Evolutionary conservation across 2,888 invertebrate species (phyloP), one percentile per base, ranked within the genome.

Genomic region (Brenthis daphne): DNA sequence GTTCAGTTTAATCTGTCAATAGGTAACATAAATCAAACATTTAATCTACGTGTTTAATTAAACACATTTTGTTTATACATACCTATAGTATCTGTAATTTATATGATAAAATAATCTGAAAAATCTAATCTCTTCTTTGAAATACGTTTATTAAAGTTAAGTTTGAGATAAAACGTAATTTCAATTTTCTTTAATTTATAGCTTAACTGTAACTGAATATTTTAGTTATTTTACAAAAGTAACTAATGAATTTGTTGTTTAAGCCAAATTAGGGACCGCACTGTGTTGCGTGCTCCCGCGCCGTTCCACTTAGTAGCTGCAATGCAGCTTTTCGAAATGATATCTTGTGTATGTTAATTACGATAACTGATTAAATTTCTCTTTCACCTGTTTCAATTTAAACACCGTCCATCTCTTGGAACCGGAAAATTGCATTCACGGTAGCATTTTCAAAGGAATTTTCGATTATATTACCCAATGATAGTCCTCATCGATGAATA

Each of bases 291-390:
- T 81, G 81, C 67, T 65, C 68, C 75, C 79, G 80, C 70, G 66
- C 71, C 76, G 69, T 70, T 75, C 75, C 76, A 76, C 76, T 79
- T 77, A 75, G 71, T 76, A 69, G 69, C 69, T 71, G 72, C 77
- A 77, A 76, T 71, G 72, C 77, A 77, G 76, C 76, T 77, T 78
- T 79, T 75, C 74, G 77, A 77, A 79, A 79, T 78, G 74, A 77
- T 73, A 79, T 78, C 76, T 75, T 77, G 79, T 73, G 64, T 48
- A 74, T 73, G 73, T 72, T 77, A 76, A 79, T 78, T 74, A 71
- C 69, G 65, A 72, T 70, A 57, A 66, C 70, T 74, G 75, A 75
- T 75, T 73, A 68, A 74, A 74, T 75, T 75, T 75, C 73, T 74
- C 67, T 73, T 74, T 73, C 77, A 78, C 76, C 76, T 78, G 77